Evolutionary conservation across 1,140 invertebrate genomes (phyloP), one percentile per base, ranked within the genome.

Genomic region (Wiebesia pumilae): DNA sequence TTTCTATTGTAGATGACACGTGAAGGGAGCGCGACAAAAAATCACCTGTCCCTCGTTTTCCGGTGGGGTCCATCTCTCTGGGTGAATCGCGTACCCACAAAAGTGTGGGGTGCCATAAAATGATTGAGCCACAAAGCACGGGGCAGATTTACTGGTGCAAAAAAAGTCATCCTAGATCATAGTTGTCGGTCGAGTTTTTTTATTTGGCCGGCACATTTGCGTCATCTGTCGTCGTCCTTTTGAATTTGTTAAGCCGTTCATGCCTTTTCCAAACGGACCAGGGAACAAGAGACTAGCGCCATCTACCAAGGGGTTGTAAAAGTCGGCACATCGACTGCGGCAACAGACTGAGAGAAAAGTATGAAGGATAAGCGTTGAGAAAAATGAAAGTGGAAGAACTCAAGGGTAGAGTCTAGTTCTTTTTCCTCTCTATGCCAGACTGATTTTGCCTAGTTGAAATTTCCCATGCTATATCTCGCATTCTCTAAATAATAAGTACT

Each of bases 251-350:
- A 40, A 27, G 51, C 30, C 38, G 51, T 21, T 71, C 54, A n/a
- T 79, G 14, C 27, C 47, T 83, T 87, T 73, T 69, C 69, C 27
- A 3, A 12, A 40, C 3, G 21, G 1, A 69, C n/a, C 9, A 1
- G 21, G n/a, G 40, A 79, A 87, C 6, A 33, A 58, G 3, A 43
- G 4, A 3, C 10, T 54, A 86, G 86, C 89, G 90, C 88, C 90
- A 91, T 90, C 91, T 89, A 51, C 24, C 88, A 43, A 3, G 77
- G 86, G 85, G 87, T 58, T 38, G 35, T 4, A 30, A 24, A 91
- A 91, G 78, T 87, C 14, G 16, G 79, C 0, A 78, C 65, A 89
- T 87, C 86, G 86, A 89, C 83, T 86, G 82, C 43, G 47, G 54
- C 86, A 87, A 84, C 88, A 47, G 1, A 2, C 21, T 3, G 83